Evolutionary conservation across 92 coral and sea anemone genomes (phyloP).

Genomic region (Porites rus): DNA sequence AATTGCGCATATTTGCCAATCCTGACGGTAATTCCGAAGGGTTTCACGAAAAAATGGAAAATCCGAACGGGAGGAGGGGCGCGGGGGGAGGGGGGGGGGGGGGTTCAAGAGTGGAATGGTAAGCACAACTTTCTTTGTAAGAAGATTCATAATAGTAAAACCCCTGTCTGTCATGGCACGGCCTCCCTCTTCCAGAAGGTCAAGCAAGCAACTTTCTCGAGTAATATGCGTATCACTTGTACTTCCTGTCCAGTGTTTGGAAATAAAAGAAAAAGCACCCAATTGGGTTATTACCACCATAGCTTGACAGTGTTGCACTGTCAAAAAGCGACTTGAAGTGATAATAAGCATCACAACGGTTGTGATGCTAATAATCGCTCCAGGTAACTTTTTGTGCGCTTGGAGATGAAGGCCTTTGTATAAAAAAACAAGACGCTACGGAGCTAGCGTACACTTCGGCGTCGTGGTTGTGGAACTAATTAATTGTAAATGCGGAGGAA

Average conservation of each 20-base stretch:
- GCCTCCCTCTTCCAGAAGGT: slow-evolving; percentile 58
- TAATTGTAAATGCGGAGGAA: too few species aligned
- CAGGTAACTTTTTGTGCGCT: slow-evolving; percentile 66
- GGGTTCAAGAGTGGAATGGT: slow-evolving; percentile 57
- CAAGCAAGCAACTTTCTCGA: slow-evolving; percentile 68
- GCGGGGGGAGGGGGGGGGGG: too few species aligned
- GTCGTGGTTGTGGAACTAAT: too few species aligned
- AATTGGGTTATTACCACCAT: slow-evolving; percentile 63
- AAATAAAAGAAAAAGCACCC: slow-evolving; percentile 68
- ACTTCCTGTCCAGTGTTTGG: slow-evolving; percentile 61
- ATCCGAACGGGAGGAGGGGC: too few species aligned
- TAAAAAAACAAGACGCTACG: too few species aligned
- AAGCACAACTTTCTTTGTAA: slow-evolving; percentile 65
- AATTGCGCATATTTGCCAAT: too few species aligned
- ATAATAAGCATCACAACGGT: slow-evolving; percentile 68
- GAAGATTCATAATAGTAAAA: slow-evolving; percentile 49
- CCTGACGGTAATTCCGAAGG: too few species aligned
- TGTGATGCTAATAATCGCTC: slow-evolving; percentile 69
- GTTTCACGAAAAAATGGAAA: too few species aligned
- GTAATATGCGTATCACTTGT: slow-evolving; percentile 60
- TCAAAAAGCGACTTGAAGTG: slow-evolving; percentile 67
- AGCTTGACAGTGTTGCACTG: too few species aligned
- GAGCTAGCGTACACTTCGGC: too few species aligned
- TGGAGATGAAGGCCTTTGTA: slow-evolving; percentile 57
- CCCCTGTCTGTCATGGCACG: slow-evolving; percentile 74